Evolutionary conservation across 1,140 invertebrate genomes (phyloP), one percentile per base, ranked within the genome.

Genomic region (Tetragnatha versicolor): DNA sequence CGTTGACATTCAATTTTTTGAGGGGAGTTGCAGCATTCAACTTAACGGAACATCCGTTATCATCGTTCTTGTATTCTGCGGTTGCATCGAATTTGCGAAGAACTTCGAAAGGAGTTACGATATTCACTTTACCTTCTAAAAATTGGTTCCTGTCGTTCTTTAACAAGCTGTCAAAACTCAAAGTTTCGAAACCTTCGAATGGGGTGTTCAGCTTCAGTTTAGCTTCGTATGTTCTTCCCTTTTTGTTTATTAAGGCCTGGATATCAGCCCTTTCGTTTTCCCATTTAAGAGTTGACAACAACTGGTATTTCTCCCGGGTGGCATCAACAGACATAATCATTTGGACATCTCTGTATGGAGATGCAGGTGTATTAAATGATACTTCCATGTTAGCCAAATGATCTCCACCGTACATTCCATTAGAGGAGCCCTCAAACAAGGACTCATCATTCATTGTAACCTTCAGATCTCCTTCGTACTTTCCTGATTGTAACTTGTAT

Each of bases 61-160:
- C 37, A 12, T 83, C 80, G 60, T 82, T 82, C 69, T 83, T 82
- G 27, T 80, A 82, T 25, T 69, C 51, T 2, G 14, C 51, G 2
- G 42, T 22, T 5, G 66, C 20, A 51, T 76, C 45, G 22, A 82
- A 55, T 6, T 63, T 53, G 1, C 65, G 73, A 10, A 83, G 33
- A 14, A 22, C 25, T 63, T 82, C 49, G 53, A 85, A 83, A 20
- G 84, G 84, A 27, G 84, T 83, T 25, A 55, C 79, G 0, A 85
- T 6, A 25, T 70, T 72, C 0, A 86, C 2, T 2, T 60, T 51
- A 12, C 66, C 68, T 14, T 76, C 47, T 14, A 79, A 17, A 22
- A 61, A 63, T 25, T 72, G n/a, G 22, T 39, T 39, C 25, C 22
- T 37, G 17, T 61, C 53, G 17, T 33, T 68, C 17, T 53, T 68